Evolutionary conservation across 2,797 vertebrate species (phyloP), one percentile per base, ranked within the genome.

Genomic region (Crenuchus spilurus): DNA sequence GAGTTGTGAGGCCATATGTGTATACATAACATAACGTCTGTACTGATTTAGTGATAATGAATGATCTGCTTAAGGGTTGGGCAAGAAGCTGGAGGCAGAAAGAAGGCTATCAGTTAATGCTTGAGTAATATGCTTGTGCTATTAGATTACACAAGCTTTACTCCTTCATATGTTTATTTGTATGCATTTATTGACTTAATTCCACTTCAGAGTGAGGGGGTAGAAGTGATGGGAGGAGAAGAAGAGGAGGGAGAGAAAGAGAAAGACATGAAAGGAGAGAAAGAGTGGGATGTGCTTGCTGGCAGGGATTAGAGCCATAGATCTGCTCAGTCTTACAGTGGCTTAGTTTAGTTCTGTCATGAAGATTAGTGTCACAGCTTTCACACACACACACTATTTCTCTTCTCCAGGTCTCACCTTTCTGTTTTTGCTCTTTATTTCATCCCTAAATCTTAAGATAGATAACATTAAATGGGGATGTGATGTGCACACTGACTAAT

Each of bases 341-440:
- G 68, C 77, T 78, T 78, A 69, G 46, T 67, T 82, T 74, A 62
- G 69, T 79, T 64, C 42, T 54, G 72, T 44, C 39, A 51, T 31
- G 54, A 52, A 78, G 82, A 83, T 81, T 81, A 78, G 63, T 79
- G 81, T 79, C 58, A 22, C 58, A 54, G 49, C 49, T 52, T 11
- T 9, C 33, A 22, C 57, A 58, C 54, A 31, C 31, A 28, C 18
- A 13, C 33, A 13, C 33, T 42, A 10, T 10, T 37, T 4, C 35
- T 37, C 10, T 37, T 37, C 35, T 4, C 4, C 35, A 37, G 35
- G 4, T 4, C 10, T 37, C 35, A n/a, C 35, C 4, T 37, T 37
- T 37, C 35, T 42, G 41, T 42, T 16, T 10, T 2, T 42, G 4
- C 22, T 54, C 51, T 28, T 11, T 11, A 26, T 10, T 54, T 55